Evolutionary conservation across 2,888 invertebrate species (phyloP), one percentile per base, ranked within the genome.

Genomic region (Tetropium fuscum): DNA sequence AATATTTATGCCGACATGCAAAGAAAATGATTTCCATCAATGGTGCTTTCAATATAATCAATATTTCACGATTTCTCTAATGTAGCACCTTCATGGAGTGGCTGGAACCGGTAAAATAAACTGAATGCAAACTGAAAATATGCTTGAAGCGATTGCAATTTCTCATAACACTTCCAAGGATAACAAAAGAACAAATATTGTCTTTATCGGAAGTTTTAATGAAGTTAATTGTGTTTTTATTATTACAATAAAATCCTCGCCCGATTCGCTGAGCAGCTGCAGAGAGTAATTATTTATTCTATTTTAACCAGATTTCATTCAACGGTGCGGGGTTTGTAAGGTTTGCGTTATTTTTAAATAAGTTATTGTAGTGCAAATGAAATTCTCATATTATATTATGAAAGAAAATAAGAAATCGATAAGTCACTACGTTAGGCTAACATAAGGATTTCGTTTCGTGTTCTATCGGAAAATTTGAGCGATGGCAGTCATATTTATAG

Each of bases 171-270:
- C 40, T 25, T 48, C 40, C 27, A 25, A 25, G 25, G 40, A 38
- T 40, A 51, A 51, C 27, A 51, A 40, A 25, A 38, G 18, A 36
- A 40, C 20, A 51, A 51, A 40, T 40, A 51, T 51, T 51, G 45
- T 58, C 47, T 10, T 32, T 20, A 41, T 30, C 22, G 40, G 45
- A 62, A 47, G 25, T 54, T 58, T 44, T 54, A 62, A 58, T 58
- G 54, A 54, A 54, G 27, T 19, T 45, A 62, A 62, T 62, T 51
- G 49, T 54, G 58, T 64, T 66, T 64, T 67, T 65, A 59, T 66
- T 59, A 59, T 63, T 47, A 40, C 41, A 55, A 38, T 56, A 36
- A 48, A 48, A 48, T 11, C 32, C 8, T 20, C 16, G 25, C 38
- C 38, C 4, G 6, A 41, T 11, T 19, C 7, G 6, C 2, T 20